Evolutionary conservation across 2,888 invertebrate species (phyloP), one percentile per base, ranked within the genome.

Genomic region (Acleris literana): DNA sequence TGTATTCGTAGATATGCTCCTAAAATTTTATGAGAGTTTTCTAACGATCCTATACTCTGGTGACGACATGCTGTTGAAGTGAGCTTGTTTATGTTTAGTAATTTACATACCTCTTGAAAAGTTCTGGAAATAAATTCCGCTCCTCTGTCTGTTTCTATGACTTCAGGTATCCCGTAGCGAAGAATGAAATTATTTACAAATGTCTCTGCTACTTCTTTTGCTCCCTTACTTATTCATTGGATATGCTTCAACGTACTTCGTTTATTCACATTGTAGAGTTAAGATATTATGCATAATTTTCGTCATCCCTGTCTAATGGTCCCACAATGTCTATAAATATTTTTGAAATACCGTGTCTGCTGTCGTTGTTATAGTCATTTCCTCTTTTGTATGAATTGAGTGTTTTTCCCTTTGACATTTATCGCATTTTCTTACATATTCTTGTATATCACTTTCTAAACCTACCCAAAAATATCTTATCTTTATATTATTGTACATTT

Each of bases 401-500:
- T 25, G 20, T 25, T 52, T 52, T 22, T 52, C 52, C 13, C 16
- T 52, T 22, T 52, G 52, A 25, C 52, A 52, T 22, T 52, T 52
- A 13, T 52, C 22, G 16, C 52, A 52, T 22, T 52, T 52, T 25
- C 16, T 22, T 13, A 52, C 52, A 25, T 52, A 52, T 5, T n/a
- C n/a, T n/a, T n/a, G 20, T 18, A 52, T 52, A 52, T 52, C 52
- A 7, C 25, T 25, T n/a, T 52, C 52, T 52, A 52, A 52, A 25
- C 52, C 52, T 52, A 22, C 25, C 52, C 52, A 52, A 52, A 22
- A 52, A 22, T 22, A 22, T 9, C 5, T 9, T 25, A 2, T 22
- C 16, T 52, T 52, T 33, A 56, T 56, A 43, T 62, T 62, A 48
- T 55, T 64, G 4, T 16, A 52, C 64, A 58, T 64, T 49, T 48